Evolutionary conservation across 2,113 vertebrate species (phyloP), one percentile per base, ranked within the genome.

Genomic region (Tragelaphus buxtoni): DNA sequence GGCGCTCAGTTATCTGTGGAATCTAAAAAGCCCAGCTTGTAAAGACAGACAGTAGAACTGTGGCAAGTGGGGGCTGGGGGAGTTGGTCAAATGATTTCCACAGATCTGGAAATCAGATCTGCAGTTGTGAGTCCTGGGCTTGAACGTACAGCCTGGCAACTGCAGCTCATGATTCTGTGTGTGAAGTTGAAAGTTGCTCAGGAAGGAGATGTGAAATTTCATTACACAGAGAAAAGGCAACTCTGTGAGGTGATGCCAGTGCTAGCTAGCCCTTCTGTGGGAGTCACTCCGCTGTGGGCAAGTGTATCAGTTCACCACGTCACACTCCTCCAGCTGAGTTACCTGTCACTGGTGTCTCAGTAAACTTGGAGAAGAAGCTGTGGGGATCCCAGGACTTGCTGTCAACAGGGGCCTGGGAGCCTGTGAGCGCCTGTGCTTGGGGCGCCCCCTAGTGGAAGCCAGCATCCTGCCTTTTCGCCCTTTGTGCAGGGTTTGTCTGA

Each of bases 391-490:
- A 13, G 47, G 77, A 22, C 42, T 80, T 11, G 47, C 77, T 3
- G 30, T 69, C 18, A 39, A 18, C 9, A 11, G 65, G 18, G 9
- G n/a, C 17, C 1, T 1, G 16, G 32, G 8, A 0, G 12, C n/a
- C 80, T 10, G 49, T 13, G 80, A 39, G 80, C 2, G 1, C 24
- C 53, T 56, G 13, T 3, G 12, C 39, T 56, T 82, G n/a, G 80
- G 53, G 53, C 8, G 53, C n/a, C 80, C n/a, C 35, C 80, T 56
- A 42, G 80, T 56, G n/a, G 35, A 83, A 58, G 53, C 14, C 35
- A 28, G 53, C 18, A 9, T 17, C 53, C 2, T 2, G 53, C 20
- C 24, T 26, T 26, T 14, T 56, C 24, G 3, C 79, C 9, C 10
- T 39, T 55, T 14, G 51, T 39, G n/a, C 51, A 24, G 49, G 18